Conservation (phyloP, 2,797 vertebrate species). For the Periophthalmus magnuspinnatus region DNA sequence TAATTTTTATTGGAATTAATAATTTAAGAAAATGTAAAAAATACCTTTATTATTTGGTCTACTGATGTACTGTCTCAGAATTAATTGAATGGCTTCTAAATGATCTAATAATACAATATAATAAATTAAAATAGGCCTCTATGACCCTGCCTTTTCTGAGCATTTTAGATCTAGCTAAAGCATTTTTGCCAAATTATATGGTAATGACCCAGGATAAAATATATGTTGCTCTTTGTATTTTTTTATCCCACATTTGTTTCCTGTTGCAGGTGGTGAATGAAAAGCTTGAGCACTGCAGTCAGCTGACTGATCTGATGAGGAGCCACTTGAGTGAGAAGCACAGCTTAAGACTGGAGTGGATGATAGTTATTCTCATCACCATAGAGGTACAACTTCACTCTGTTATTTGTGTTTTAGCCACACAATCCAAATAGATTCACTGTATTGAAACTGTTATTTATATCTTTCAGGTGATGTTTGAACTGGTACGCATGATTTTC, state of each 20-base stretch:
- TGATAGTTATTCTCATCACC: constrained; percentile 97
- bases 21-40: background rate
- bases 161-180: too few species aligned
- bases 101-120: too few species aligned
- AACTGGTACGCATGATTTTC: constrained; percentile 90
- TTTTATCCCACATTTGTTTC: background rate
- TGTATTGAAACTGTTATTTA: constrained; percentile 7
- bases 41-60: too few species aligned
- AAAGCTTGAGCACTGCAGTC: constrained; percentile 95
- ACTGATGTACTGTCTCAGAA: too few species aligned
- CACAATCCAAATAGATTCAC: background rate
- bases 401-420: background rate
- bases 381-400: constrained; percentile 84
- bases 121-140: too few species aligned
- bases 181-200: too few species aligned
- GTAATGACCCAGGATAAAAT: background rate
- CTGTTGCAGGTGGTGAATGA: constrained; percentile 91
- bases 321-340: constrained; percentile 95
- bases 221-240: background rate
- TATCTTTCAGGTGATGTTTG: constrained; percentile 89
- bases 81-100: too few species aligned
- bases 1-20: background rate
- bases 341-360: constrained; percentile 92
- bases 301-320: constrained; percentile 94
- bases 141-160: too few species aligned